Evolutionary conservation across 1,140 invertebrate species (phyloP).

Genomic region (Drosophila cardini): DNA sequence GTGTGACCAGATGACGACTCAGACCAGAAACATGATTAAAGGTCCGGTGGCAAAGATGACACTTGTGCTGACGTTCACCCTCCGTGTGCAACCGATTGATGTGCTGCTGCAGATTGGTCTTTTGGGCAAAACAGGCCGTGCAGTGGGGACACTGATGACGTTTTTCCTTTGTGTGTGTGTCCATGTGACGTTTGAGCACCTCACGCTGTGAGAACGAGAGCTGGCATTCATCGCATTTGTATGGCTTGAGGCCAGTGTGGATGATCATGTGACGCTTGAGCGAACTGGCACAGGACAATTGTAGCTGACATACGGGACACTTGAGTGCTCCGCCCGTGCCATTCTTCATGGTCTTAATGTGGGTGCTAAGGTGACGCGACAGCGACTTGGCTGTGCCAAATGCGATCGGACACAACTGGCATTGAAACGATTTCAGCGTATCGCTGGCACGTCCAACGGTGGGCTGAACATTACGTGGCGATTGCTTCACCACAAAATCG

Average conservation of each 20-base stretch:
- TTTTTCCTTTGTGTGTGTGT: conserved; percentile 93
- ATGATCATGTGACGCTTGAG: conserved; percentile 91
- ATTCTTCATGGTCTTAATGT: conserved; percentile 86
- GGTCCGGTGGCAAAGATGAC: conserved; percentile 88
- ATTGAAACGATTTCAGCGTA: conserved; percentile 86
- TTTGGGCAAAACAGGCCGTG: conserved; percentile 90
- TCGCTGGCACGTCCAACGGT: conserved; percentile 57
- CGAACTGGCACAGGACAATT: conserved; percentile 92
- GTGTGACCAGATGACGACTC: conserved; percentile 89
- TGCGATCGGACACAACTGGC: conserved; percentile 86
- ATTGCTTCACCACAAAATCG: conserved; percentile 53
- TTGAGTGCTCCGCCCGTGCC: conserved; percentile 82
- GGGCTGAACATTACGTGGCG: background rate
- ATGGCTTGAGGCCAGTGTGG: conserved; percentile 92
- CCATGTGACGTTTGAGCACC: conserved; percentile 92
- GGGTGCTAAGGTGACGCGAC: conserved; percentile 87
- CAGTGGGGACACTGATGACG: conserved; percentile 92
- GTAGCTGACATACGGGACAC: conserved; percentile 90
- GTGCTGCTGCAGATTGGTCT: conserved; percentile 88
- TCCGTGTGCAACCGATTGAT: conserved; percentile 87
- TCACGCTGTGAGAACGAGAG: conserved; percentile 91
- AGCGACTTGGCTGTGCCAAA: conserved; percentile 87
- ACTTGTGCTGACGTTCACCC: conserved; percentile 87
- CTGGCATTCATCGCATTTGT: conserved; percentile 89
- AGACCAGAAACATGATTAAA: conserved; percentile 87